Base-by-base conservation (phyloP, 2,797 vertebrate species). In the Megalops cyprinoides region DNA sequence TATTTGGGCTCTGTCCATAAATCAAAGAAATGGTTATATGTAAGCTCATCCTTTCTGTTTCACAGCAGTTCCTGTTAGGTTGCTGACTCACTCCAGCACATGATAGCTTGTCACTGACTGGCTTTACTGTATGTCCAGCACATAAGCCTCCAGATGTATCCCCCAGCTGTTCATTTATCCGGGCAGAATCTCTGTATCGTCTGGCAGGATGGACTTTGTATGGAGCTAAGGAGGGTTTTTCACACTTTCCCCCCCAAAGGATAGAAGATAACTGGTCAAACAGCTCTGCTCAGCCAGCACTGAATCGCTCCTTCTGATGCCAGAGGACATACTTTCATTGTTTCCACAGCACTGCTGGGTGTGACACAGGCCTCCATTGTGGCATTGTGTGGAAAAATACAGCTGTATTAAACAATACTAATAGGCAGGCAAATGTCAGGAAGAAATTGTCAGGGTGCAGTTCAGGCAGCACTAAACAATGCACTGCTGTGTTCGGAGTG, bases 311-410 rank as follows among this genome's bases (percentile, higher is more conserved):
- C 39, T 9, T 71, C 9, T 44, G 10, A 71, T 9, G 39, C 23
- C 39, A 71, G n/a, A n/a, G 39, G 18, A 42, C 37, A 44, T n/a
- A n/a, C 23, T 44, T 44, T 44, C 67, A 71, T 44, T 71, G 67
- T 71, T 42, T 71, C 39, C 37, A 3, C 8, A 44, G 67, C 37
- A 20, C 14, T 69, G 37, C 39, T 71, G 37, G 18, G 67, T 71
- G 67, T 71, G 67, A 71, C 67, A 71, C 12, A 65, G 60, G 14
- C 10, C 62, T 65, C 62, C 31, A 65, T 60, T 60, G 58, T 31
- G 58, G 10, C 58, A 7, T 2, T 60, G 12, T 60, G 31, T 65
- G 62, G 60, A 65, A 65, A 65, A 65, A 23, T 42, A 20, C 34
- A 42, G 37, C 39, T 42, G 5, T 23, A 71, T 44, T 44, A 25